phyloP scores from a whole-genome alignment of 1,140 invertebrate genomes.

The Episyrphus balteatus region DNA sequence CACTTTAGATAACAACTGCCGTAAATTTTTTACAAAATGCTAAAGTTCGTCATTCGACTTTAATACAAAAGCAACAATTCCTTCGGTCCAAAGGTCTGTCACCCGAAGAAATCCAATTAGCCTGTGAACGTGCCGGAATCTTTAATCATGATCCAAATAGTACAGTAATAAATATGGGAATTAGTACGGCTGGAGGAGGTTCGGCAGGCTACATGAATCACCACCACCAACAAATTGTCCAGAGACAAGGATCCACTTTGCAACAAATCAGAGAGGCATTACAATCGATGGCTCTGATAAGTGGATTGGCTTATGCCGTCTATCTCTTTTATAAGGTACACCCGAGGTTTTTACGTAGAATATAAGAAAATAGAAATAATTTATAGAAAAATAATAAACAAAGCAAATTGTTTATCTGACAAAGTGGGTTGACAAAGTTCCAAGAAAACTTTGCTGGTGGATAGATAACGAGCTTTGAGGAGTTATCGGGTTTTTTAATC shows the following conservation, averaged over 20 bases:
- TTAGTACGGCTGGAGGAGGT: conserved; percentile 11
- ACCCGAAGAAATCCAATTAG: conserved; percentile 62
- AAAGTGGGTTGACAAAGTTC: too few species aligned
- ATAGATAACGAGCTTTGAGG: too few species aligned
- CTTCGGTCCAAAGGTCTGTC: conserved; percentile 68
- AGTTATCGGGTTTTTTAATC: too few species aligned
- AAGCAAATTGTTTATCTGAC: too few species aligned
- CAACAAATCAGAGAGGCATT: conserved; percentile 51
- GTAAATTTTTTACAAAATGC: conserved; percentile 78
- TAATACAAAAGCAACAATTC: conserved; percentile 67
- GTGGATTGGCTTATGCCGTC: conserved; percentile 55
- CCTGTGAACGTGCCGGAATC: conserved; percentile 50
- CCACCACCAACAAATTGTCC: conserved; percentile 14
- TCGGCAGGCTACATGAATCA: conserved; percentile 25
- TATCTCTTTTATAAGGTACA: conserved; percentile 64
- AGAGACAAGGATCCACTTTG: conserved; percentile 31
- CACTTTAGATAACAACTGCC: conserved; percentile 61
- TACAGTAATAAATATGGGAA: conserved; percentile 33
- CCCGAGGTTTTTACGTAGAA: not conserved
- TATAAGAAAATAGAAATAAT: not conserved
- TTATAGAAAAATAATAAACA: not conserved
- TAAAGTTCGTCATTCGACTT: conserved; percentile 60
- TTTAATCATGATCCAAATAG: conserved; percentile 33
- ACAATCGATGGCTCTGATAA: conserved; percentile 54
- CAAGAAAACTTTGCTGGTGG: too few species aligned